Percentiles rank a stretch among this genome's conserved stretches.
Evolutionary conservation across 37 sponge, comb jelly and placozoan genomes (phyloP).

Genomic region (Beroe forskalii): DNA sequence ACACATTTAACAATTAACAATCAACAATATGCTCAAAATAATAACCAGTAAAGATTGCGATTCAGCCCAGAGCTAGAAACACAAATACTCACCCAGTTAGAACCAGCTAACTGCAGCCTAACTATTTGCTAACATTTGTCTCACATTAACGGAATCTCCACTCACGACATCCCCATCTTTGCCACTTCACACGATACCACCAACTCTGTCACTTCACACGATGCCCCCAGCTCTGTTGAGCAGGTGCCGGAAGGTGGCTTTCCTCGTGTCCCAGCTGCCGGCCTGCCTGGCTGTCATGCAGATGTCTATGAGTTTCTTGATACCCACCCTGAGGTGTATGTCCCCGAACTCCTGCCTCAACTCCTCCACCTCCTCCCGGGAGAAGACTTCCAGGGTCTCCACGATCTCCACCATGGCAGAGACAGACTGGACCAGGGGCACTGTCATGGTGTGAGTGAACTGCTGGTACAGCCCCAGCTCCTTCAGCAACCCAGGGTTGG

Average conservation of each 20-base stretch:
- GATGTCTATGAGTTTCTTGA: conserved; percentile 26
- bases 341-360: not conserved
- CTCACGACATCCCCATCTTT: too few relatives aligned
- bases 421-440: not conserved
- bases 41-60: too few relatives aligned
- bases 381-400: not conserved
- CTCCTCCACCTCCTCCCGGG: conserved; percentile 7
- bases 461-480: conserved; percentile 30
- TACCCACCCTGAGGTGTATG: not conserved
- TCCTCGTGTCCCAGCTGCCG: not conserved
- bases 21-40: too few relatives aligned
- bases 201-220: not conserved
- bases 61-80: too few relatives aligned
- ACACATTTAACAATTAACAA: too few relatives aligned
- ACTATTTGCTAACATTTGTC: too few relatives aligned
- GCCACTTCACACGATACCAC: too few relatives aligned
- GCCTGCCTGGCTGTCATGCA: conserved; percentile 56
- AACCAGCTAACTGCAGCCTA: too few relatives aligned
- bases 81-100: too few relatives aligned
- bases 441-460: conserved; percentile 48
- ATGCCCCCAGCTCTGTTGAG: conserved; percentile 20
- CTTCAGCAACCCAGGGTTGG: conserved; percentile 34
- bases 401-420: not conserved
- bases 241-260: conserved; percentile 1
- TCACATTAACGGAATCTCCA: too few relatives aligned